These are phyloP conservation scores for Sussaba pulchella DNA, from an alignment of 2,888 invertebrate species.

Conservation along the genomic window DNA sequence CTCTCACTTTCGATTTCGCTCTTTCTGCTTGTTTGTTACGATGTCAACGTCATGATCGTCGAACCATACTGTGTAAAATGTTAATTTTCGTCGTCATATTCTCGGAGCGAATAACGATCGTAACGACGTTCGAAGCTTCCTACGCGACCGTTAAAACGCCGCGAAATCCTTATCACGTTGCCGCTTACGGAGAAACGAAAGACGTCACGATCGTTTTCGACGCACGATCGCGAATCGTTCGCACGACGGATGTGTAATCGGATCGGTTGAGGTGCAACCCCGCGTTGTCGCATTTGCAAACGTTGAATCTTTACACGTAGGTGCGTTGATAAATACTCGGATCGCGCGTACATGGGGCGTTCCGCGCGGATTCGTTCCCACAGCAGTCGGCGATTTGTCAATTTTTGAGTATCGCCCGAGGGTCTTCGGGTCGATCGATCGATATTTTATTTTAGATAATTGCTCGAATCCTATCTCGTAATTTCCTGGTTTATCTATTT, in stretches of 20 bases:
- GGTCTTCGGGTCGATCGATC: too few relatives aligned
- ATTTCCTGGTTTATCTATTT: too few relatives aligned
- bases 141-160: slow-evolving; percentile 22
- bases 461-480: too few relatives aligned
- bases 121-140: slow-evolving; percentile 32
- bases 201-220: slow-evolving; percentile 52
- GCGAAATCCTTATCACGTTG: slow-evolving; percentile 51
- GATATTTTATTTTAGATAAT: too few relatives aligned
- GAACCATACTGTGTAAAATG: slow-evolving; percentile 18
- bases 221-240: background rate
- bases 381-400: too few relatives aligned
- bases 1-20: too few relatives aligned
- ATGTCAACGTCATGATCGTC: slow-evolving; percentile 15
- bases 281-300: slow-evolving; percentile 23
- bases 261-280: slow-evolving; percentile 39
- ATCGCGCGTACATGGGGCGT: too few relatives aligned
- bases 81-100: slow-evolving; percentile 32
- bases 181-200: slow-evolving; percentile 55
- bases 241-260: slow-evolving; percentile 32
- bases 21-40: slow-evolving; percentile 6
- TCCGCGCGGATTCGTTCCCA: too few relatives aligned
- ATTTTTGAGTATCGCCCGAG: too few relatives aligned
- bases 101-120: slow-evolving; percentile 25
- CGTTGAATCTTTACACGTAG: slow-evolving; percentile 20
- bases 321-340: background rate